These are phyloP conservation scores for Colius striatus DNA, from an alignment of 2,113 vertebrate genomes.

Conservation along the genomic window DNA sequence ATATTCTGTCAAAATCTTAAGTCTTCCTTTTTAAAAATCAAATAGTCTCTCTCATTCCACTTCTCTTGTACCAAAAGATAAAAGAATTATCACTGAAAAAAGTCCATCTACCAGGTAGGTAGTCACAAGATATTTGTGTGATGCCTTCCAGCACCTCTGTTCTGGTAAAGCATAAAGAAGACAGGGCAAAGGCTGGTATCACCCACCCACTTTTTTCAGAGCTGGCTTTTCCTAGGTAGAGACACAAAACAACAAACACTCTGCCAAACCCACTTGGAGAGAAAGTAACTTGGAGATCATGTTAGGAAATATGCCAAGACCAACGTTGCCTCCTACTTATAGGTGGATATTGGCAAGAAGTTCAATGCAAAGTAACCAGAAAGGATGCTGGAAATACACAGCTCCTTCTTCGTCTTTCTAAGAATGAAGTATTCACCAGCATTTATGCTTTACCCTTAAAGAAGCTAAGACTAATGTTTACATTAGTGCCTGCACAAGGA, in stretches of 20 bases:
- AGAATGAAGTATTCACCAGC: neutral
- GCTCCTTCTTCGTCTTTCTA: neutral
- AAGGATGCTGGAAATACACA: neutral
- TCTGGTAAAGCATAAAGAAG: neutral
- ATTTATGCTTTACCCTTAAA: neutral
- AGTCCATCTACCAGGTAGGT: neutral
- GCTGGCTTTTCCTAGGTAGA: neutral
- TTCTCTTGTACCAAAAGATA: neutral
- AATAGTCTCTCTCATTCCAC: neutral
- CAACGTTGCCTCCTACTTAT: neutral
- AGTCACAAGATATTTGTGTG: neutral
- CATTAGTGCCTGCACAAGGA: neutral
- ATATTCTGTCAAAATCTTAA: neutral
- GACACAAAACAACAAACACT: neutral
- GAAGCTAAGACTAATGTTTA: neutral
- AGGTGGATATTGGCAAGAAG: slow-evolving; percentile 41
- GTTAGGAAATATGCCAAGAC: slow-evolving; percentile 26
- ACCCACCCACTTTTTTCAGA: neutral
- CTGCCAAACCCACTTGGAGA: neutral
- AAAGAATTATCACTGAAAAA: neutral
- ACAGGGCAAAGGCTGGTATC: neutral
- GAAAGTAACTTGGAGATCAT: neutral
- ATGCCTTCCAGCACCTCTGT: neutral
- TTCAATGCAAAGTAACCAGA: slow-evolving; percentile 3
- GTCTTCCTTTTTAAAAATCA: neutral